Conservation (phyloP, 1,140 invertebrate species). For the Drosophila cardini region DNA sequence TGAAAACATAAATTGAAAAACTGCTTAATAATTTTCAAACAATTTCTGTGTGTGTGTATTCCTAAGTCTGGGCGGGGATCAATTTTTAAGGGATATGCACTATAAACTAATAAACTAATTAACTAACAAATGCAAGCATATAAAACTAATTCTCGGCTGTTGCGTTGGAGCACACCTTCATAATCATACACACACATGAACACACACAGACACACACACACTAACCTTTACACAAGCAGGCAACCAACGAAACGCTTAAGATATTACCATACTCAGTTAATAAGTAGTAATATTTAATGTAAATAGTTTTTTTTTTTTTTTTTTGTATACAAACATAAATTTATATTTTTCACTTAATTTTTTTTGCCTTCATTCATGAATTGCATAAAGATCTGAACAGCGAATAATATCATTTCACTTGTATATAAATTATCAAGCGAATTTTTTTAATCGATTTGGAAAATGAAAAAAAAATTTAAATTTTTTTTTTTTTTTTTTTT, state of each 20-base stretch:
- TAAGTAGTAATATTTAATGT: slow-evolving; percentile 69
- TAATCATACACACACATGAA: not conserved
- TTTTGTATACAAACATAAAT: slow-evolving; percentile 14
- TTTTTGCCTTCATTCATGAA: not conserved
- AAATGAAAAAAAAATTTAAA: slow-evolving; percentile 4
- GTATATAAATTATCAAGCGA: slow-evolving; percentile 33
- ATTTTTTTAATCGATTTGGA: slow-evolving; percentile 8
- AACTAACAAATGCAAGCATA: slow-evolving; percentile 1
- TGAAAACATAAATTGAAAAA: slow-evolving; percentile 14
- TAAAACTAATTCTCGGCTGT: slow-evolving; percentile 25
- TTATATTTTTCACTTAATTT: too few relatives aligned
- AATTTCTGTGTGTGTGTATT: slow-evolving; percentile 7
- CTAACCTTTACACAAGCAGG: slow-evolving; percentile 23
- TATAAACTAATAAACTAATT: slow-evolving; percentile 4
- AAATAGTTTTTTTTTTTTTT: slow-evolving; percentile 70
- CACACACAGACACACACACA: slow-evolving; percentile 15
- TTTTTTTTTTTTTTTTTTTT: too few relatives aligned
- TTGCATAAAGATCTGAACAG: slow-evolving; percentile 1
- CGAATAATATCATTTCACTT: slow-evolving; percentile 16
- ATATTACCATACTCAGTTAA: slow-evolving; percentile 78
- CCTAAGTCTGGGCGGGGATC: not conserved
- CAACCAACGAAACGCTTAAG: slow-evolving; percentile 66
- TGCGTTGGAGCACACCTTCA: slow-evolving; percentile 24
- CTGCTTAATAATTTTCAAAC: slow-evolving; percentile 1
- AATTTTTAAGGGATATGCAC: slow-evolving; percentile 9